These are phyloP conservation scores for Pecten maximus DNA, from an alignment of 2,888 invertebrate species.

Conservation along the genomic window DNA sequence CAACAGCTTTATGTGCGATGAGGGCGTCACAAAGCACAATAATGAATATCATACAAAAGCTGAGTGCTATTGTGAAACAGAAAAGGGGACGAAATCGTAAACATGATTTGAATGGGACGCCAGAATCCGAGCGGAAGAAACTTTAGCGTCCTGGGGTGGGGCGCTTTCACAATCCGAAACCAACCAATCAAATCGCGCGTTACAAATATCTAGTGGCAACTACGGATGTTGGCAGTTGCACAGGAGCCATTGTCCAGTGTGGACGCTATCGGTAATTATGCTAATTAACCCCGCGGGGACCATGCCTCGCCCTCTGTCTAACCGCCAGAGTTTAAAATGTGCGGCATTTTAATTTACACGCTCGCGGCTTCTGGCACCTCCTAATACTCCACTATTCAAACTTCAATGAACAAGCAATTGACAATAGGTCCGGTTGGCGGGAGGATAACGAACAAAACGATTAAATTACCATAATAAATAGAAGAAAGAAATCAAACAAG, in stretches of 20 bases:
- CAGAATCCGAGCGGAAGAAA: neutral
- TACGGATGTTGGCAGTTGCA: conserved; percentile 14
- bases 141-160: conserved; percentile 14
- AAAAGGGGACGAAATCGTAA: neutral
- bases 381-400: neutral
- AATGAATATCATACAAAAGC: neutral
- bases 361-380: neutral
- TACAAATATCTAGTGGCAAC: neutral
- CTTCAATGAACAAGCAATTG: neutral
- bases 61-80: neutral
- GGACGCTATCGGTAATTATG: conserved; percentile 16
- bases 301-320: neutral
- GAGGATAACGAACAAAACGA: neutral
- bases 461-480: conserved; percentile 24
- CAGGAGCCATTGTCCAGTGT: conserved; percentile 14
- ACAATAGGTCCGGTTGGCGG: conserved; percentile 4
- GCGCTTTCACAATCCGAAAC: conserved; percentile 28
- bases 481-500: neutral
- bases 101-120: neutral
- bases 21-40: neutral
- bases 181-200: neutral
- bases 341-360: neutral
- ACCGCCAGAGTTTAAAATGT: neutral
- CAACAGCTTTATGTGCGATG: neutral
- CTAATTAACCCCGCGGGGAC: conserved; percentile 16